Evolutionary conservation across 2,797 vertebrate species (phyloP).

Genomic region (Pempheris klunzingeri): DNA sequence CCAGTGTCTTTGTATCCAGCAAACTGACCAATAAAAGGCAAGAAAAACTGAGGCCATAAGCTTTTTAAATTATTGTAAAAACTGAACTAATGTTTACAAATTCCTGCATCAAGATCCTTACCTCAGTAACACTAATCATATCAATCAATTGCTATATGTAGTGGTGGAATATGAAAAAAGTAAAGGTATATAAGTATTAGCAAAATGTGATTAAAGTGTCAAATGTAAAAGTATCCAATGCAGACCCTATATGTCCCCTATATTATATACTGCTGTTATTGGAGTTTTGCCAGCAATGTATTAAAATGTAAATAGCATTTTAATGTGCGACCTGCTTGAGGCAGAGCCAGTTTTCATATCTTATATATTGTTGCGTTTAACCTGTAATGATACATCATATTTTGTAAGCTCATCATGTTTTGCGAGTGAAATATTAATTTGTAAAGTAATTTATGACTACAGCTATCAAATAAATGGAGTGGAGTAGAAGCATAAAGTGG

Average conservation of each 20-base stretch:
- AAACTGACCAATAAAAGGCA: constrained; percentile 3
- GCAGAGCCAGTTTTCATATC: not conserved
- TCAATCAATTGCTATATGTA: not conserved
- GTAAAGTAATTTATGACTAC: not conserved
- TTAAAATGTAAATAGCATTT: not conserved
- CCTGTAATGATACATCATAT: not conserved
- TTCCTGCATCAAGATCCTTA: not conserved
- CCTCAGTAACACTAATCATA: not conserved
- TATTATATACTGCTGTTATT: not conserved
- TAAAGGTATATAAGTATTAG: not conserved
- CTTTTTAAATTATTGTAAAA: constrained; percentile 1
- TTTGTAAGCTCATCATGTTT: not conserved
- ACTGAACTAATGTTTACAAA: not conserved
- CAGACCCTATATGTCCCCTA: not conserved
- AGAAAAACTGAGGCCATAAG: not conserved
- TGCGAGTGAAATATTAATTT: not conserved
- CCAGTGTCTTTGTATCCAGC: constrained; percentile 14
- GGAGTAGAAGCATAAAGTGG: not conserved
- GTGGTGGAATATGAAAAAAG: not conserved
- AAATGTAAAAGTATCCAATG: not conserved
- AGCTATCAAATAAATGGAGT: not conserved
- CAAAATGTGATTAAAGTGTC: not conserved
- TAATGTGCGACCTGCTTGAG: not conserved
- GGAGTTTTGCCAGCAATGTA: not conserved
- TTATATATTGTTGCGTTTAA: not conserved